Conservation (phyloP, 2,888 invertebrate species). For the Lottia gigantea region DNA sequence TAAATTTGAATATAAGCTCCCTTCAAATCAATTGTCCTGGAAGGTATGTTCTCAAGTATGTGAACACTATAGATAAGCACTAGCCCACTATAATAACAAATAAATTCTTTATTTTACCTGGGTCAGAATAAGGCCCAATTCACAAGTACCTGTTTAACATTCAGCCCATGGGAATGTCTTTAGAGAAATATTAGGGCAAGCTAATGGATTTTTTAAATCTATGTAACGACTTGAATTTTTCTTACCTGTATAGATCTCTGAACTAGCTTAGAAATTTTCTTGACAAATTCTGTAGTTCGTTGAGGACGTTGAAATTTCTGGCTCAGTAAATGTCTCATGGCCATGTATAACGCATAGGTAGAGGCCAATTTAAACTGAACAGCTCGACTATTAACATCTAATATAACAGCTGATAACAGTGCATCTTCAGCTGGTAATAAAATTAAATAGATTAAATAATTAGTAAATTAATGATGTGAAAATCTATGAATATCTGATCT, state of each 20-base stretch:
- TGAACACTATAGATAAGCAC: no score
- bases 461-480: not conserved
- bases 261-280: constrained; percentile 88
- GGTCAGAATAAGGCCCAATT: no score
- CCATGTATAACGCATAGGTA: constrained; percentile 95
- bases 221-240: no score
- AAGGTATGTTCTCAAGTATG: no score
- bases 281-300: constrained; percentile 87
- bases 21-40: no score
- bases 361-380: constrained; percentile 93
- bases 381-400: constrained; percentile 76
- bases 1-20: no score
- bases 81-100: no score
- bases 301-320: constrained; percentile 93
- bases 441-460: not conserved
- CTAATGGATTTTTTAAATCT: no score
- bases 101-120: no score
- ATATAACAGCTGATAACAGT: constrained; percentile 88
- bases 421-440: constrained; percentile 81
- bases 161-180: no score
- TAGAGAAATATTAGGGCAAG: no score
- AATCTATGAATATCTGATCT: not conserved
- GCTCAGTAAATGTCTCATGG: constrained; percentile 91
- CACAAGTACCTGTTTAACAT: no score
- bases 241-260: constrained; percentile 83